Base-by-base conservation (phyloP, 2,797 vertebrate genomes). In the Oophaga sylvatica region DNA sequence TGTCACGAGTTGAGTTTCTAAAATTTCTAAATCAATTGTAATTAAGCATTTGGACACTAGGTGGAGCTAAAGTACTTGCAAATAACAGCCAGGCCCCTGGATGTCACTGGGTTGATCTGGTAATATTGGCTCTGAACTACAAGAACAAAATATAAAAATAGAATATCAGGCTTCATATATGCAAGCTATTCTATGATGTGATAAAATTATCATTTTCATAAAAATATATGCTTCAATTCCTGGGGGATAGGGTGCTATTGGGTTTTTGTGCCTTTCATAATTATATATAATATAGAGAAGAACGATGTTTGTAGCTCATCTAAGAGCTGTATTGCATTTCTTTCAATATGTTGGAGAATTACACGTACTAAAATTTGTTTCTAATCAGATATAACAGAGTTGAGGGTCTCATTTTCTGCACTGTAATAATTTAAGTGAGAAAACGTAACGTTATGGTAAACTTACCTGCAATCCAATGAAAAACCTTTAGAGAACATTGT, bases 71-170 rank as follows among this genome's bases (percentile, higher is more conserved):
- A 75, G 87, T 71, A 88, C 77, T n/a, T 35, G 53, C 11, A 35
- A 80, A 70, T 7, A 29, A 6, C 76, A 22, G 53, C 4, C 19
- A 73, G 5, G 15, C 22, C 10, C 15, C 5, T n/a, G 19, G 16
- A 19, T 60, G 48, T 65, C 73, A 79, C 48, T 22, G 19, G 57
- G 35, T 17, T 56, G 83, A 67, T 77, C 41, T 35, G 16, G 45
- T 48, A 13, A 84, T 77, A 71, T 65, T 70, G 53, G 81, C 75
- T 70, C 3, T n/a, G 53, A 84, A 73, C 63, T 84, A 84, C 57
- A 26, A 62, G 67, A 85, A 77, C 62, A 84, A 76, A 77, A 85
- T 85, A n/a, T 67, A 85, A 77, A 85, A 85, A 85, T 85, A 77
- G 83, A 85, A 78, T 62, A 80, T 86, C 35, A 41, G 62, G 76